Conservation (phyloP, 2,797 vertebrate genomes). For the Dryobates pubescens region DNA sequence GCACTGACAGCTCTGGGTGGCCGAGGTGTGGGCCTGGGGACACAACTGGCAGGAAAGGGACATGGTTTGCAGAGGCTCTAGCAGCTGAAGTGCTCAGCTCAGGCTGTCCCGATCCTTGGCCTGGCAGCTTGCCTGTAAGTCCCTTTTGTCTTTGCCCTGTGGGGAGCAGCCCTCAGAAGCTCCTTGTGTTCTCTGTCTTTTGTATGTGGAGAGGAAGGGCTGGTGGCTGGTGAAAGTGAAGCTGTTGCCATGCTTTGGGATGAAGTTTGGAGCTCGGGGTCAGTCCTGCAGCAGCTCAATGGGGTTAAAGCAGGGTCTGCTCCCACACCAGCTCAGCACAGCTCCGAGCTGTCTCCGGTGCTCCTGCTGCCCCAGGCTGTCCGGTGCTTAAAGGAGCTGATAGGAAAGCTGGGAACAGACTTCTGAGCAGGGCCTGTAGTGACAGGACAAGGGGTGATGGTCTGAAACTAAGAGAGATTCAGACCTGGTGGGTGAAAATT, state of each 20-base stretch:
- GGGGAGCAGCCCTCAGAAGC: neutral
- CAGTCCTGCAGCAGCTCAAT: fast-evolving
- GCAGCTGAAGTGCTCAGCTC: neutral
- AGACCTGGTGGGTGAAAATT: neutral
- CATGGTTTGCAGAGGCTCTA: neutral
- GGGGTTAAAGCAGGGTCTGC: neutral
- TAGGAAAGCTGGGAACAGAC: neutral
- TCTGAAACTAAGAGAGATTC: neutral
- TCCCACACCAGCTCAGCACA: neutral
- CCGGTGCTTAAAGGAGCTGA: neutral
- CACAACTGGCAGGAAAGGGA: neutral
- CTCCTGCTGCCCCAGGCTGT: neutral
- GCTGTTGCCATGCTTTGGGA: neutral
- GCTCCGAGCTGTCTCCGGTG: fast-evolving
- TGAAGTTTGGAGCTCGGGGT: neutral
- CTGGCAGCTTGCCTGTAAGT: neutral
- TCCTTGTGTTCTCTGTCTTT: fast-evolving
- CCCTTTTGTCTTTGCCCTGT: neutral
- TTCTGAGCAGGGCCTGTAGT: neutral
- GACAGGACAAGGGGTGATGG: neutral
- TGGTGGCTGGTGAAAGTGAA: neutral
- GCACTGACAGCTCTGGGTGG: neutral
- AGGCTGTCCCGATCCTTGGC: neutral
- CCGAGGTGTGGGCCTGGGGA: neutral
- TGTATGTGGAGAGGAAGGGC: neutral